These are phyloP conservation scores for Delia radicum DNA, from an alignment of 1,140 invertebrate genomes.

Conservation along the genomic window DNA sequence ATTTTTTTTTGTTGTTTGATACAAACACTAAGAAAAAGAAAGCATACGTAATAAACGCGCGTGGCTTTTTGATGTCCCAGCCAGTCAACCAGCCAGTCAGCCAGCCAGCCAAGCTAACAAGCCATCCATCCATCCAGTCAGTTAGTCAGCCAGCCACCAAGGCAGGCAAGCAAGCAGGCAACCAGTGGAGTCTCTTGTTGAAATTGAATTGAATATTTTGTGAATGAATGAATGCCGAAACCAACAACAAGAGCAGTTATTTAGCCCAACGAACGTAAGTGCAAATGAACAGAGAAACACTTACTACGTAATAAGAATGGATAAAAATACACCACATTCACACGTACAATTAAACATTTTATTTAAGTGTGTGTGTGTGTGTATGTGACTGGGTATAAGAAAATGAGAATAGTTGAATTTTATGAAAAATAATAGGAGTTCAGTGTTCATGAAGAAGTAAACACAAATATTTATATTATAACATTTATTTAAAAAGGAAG, in stretches of 20 bases:
- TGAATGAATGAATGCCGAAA: background rate
- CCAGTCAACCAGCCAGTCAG: background rate
- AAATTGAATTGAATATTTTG: background rate
- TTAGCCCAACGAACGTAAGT: background rate
- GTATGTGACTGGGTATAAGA: background rate
- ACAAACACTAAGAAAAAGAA: background rate
- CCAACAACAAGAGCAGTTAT: background rate
- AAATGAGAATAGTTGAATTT: background rate
- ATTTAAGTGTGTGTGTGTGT: background rate
- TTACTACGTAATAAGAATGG: background rate
- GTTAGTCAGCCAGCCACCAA: background rate
- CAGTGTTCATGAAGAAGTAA: background rate
- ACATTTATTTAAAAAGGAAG: background rate
- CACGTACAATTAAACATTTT: background rate
- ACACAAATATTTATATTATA: too few relatives aligned
- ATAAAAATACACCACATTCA: background rate
- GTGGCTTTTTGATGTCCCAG: background rate
- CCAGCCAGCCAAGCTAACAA: too few relatives aligned
- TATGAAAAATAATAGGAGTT: background rate
- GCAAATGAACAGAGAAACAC: background rate
- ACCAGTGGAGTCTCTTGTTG: background rate
- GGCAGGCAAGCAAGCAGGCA: background rate
- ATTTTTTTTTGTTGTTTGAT: background rate
- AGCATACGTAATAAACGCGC: background rate
- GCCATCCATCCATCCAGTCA: background rate